Evolutionary conservation across 2,113 vertebrate genomes (phyloP).

Genomic region (Epinephelus moara): DNA sequence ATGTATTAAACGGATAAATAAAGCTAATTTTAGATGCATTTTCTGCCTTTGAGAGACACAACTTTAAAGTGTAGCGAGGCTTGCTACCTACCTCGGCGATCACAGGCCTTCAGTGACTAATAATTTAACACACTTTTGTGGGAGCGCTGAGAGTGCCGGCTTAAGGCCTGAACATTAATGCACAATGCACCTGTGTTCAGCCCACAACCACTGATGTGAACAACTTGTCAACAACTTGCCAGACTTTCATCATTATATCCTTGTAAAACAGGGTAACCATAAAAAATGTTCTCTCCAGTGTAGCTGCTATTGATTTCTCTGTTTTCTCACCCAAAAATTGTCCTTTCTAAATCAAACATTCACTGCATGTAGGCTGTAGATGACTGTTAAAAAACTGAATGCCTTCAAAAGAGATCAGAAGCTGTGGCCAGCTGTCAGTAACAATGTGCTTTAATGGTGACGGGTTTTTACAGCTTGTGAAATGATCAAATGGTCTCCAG

Average conservation of each 20-base stretch:
- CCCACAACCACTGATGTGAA: conserved; percentile 31
- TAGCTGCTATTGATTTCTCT: conserved; percentile 43
- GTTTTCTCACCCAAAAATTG: conserved; percentile 22
- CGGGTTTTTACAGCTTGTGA: not conserved
- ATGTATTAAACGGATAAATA: not conserved
- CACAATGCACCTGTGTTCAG: conserved; percentile 21
- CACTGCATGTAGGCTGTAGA: not conserved
- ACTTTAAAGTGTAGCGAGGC: not conserved
- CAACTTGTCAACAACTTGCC: conserved; percentile 40
- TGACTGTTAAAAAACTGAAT: conserved; percentile 2
- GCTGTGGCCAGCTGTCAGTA: not conserved
- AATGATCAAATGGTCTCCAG: conserved; percentile 2
- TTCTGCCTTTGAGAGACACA: not conserved
- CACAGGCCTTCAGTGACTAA: conserved; percentile 10
- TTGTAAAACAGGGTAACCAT: conserved; percentile 41
- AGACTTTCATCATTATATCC: conserved; percentile 32
- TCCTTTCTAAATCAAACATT: conserved; percentile 30
- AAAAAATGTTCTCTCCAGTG: not conserved
- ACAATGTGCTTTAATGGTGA: not conserved
- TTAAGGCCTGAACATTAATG: conserved; percentile 17
- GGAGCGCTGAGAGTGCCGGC: not conserved
- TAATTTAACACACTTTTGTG: conserved; percentile 23
- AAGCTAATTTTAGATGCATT: conserved; percentile 11
- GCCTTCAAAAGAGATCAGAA: conserved; percentile 12
- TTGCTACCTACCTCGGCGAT: not conserved